Percentiles rank a stretch among this genome's conserved stretches.
These are phyloP conservation scores for Nemoura dubitans DNA, from an alignment of 2,888 invertebrate genomes.

Conservation along the genomic window DNA sequence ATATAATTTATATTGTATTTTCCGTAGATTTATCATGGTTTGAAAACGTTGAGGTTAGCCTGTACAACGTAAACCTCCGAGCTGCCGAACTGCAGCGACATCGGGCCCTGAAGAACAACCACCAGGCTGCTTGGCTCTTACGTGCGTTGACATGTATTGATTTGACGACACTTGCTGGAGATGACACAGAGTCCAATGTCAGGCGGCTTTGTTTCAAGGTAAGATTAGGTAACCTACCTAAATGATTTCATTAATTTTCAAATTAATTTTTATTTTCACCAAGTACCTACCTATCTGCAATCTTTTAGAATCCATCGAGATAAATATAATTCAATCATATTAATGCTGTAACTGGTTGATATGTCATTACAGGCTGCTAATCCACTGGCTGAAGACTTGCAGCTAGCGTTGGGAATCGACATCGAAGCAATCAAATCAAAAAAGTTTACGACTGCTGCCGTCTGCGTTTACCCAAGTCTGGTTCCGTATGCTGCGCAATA, in stretches of 20 bases:
- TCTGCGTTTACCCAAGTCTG: constrained; percentile 94
- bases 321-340: too few species aligned
- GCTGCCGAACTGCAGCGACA: constrained; percentile 62
- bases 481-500: constrained; percentile 75
- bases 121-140: constrained; percentile 79
- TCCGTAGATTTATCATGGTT: constrained; percentile 63
- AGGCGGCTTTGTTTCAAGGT: constrained; percentile 84
- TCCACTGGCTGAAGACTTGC: constrained; percentile 53
- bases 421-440: neutral
- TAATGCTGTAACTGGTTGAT: too few species aligned
- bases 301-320: neutral
- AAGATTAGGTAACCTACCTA: constrained; percentile 52
- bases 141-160: constrained; percentile 88
- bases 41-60: constrained; percentile 65
- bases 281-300: neutral
- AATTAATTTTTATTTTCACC: neutral
- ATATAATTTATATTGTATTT: neutral
- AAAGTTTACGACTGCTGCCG: constrained; percentile 78
- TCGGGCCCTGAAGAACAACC: constrained; percentile 57
- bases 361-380: constrained; percentile 56
- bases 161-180: constrained; percentile 89
- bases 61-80: constrained; percentile 66
- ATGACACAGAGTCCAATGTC: constrained; percentile 82
- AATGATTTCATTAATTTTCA: neutral
- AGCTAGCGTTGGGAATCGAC: constrained; percentile 42